phyloP scores from a whole-genome alignment of 2,797 vertebrate species.

The Anas bernieri region DNA sequence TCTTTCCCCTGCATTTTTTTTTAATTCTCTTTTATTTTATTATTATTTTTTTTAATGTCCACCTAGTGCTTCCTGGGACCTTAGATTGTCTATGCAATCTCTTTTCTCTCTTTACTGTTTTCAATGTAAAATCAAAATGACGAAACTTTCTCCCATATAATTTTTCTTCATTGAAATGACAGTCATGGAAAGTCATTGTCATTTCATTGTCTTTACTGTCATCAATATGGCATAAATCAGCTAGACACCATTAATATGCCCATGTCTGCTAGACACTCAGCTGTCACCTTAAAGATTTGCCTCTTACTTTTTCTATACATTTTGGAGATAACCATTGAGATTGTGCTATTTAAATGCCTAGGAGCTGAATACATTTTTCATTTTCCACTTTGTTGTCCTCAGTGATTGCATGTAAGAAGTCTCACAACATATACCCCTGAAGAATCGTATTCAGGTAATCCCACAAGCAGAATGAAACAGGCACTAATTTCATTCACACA shows the following conservation, averaged over 20 bases:
- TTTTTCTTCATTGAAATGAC: background rate
- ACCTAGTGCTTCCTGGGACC: background rate
- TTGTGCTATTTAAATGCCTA: background rate
- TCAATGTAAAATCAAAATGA: background rate
- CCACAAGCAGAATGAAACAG: background rate
- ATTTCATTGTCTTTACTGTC: constrained; percentile 27
- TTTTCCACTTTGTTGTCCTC: constrained; percentile 27
- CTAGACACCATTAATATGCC: background rate
- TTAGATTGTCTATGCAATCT: background rate
- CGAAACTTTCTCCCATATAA: background rate
- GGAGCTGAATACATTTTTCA: constrained; percentile 6
- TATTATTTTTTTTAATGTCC: background rate
- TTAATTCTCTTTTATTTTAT: background rate
- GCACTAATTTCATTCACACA: background rate
- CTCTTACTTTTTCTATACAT: background rate
- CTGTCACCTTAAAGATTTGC: background rate
- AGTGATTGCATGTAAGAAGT: background rate
- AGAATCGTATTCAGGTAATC: background rate
- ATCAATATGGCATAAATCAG: background rate
- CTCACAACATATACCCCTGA: background rate
- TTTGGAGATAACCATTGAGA: constrained; percentile 20
- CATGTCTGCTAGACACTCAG: background rate
- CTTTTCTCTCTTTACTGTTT: background rate
- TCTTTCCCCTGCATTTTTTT: background rate
- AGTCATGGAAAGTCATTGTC: background rate